Evolutionary conservation across 2,888 invertebrate genomes (phyloP), one percentile per base, ranked within the genome.

Genomic region (Arctia plantaginis): DNA sequence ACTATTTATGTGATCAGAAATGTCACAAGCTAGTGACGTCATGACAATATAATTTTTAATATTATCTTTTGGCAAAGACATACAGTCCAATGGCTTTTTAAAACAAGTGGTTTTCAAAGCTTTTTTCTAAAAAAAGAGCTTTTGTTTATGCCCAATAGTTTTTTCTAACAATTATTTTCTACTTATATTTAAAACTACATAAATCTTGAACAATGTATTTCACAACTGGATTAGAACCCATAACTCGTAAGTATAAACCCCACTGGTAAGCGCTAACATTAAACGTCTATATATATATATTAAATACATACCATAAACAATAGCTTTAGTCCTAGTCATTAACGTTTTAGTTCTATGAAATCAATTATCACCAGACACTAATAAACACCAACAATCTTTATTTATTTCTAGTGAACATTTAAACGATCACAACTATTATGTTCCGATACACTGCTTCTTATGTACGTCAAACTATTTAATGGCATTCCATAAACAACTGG

Each of bases 1-100:
- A 64, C 67, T 83, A 78, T 74, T 80, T 73, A 77, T 77, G 59
- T 75, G 74, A 85, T 80, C 41, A 73, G 35, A 67, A 76, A 35
- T 66, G 51, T 73, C 73, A 62, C 65, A 69, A 69, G 59, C 27
- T 62, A 64, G 41, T 55, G 51, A 55, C n/a, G 51, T 55, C 51
- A 55, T n/a, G 10, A 55, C 10, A 8, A n/a, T n/a, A n/a, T 55
- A 55, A 55, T n/a, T 55, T 55, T 55, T n/a, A 55, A 55, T 55
- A 2, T 55, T 55, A 10, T n/a, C 10, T n/a, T 55, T n/a, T 10
- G n/a, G 51, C n/a, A n/a, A 55, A 55, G 51, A 55, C 51, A 55
- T n/a, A 23, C 51, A 55, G 23, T n/a, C 51, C 3, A 20, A n/a
- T 55, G 23, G 12, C 51, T 10, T 55, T 55, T 1, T 23, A 47